Conservation (phyloP, 2,797 vertebrate species). For the Tadarida brasiliensis region DNA sequence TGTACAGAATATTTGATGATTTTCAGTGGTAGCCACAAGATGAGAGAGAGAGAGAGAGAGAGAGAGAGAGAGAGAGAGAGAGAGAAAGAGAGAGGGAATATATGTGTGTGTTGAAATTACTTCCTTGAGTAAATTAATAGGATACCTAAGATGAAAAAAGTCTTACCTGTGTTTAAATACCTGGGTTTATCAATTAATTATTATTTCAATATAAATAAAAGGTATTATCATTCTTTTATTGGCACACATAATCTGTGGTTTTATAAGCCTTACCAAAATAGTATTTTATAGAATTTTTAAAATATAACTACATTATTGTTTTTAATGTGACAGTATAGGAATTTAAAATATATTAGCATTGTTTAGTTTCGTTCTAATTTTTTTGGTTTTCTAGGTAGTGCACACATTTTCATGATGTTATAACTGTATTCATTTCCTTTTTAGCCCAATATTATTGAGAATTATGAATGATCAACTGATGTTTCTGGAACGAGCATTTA, state of each 20-base stretch:
- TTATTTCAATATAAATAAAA: background rate
- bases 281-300: background rate
- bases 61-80: background rate
- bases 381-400: background rate
- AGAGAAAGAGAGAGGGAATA: no score
- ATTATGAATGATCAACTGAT: slow-evolving; percentile 96
- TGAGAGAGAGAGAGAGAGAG: background rate
- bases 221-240: background rate
- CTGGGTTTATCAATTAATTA: background rate
- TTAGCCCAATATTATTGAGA: slow-evolving; percentile 92
- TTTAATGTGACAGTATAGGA: background rate
- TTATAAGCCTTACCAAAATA: slow-evolving; percentile 8
- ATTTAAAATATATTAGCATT: slow-evolving; percentile 6
- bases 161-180: background rate
- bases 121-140: background rate
- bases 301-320: background rate
- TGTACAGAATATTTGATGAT: background rate
- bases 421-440: slow-evolving; percentile 40
- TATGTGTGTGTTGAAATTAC: background rate
- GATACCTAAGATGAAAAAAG: background rate
- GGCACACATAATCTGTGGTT: background rate
- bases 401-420: background rate
- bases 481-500: slow-evolving; percentile 96
- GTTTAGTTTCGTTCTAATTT: slow-evolving; percentile 20
- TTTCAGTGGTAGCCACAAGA: background rate